Conservation (phyloP, 2,888 invertebrate genomes). For the Ochropleura plecta region DNA sequence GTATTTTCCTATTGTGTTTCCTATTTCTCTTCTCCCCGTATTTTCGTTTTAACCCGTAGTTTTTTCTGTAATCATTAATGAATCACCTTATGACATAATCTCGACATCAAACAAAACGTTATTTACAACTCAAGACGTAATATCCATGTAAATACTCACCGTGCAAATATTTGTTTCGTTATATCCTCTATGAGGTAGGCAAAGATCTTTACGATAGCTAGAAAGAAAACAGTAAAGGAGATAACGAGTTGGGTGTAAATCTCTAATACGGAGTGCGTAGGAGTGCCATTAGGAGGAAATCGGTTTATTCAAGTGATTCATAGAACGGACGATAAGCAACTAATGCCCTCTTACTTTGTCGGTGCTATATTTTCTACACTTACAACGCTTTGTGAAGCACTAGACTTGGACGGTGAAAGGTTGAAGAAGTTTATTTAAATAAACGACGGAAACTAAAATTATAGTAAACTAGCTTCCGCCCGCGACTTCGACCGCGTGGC, state of each 20-base stretch:
- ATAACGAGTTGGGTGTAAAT: slow-evolving; percentile 47
- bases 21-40: neutral
- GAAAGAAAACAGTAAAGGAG: slow-evolving; percentile 43
- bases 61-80: neutral
- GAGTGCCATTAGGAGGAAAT: slow-evolving; percentile 48
- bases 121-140: slow-evolving; percentile 16
- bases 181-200: slow-evolving; percentile 17
- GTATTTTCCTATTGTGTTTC: neutral
- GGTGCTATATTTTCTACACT: slow-evolving; percentile 6
- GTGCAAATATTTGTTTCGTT: slow-evolving; percentile 35
- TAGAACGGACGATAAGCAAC: slow-evolving; percentile 37
- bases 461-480: too few relatives aligned
- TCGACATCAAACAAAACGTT: neutral
- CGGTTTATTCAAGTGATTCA: slow-evolving; percentile 53
- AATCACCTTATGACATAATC: slow-evolving; percentile 4
- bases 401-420: neutral
- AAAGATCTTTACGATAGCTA: slow-evolving; percentile 36
- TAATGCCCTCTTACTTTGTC: slow-evolving; percentile 8
- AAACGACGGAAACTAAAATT: too few relatives aligned
- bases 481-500: too few relatives aligned
- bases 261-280: slow-evolving; percentile 45
- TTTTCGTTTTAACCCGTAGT: neutral
- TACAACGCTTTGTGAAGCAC: neutral
- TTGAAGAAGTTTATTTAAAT: neutral
- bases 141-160: slow-evolving; percentile 15